Evolutionary conservation across 2,797 vertebrate genomes (phyloP).

Genomic region (Sebastes matsubarae): DNA sequence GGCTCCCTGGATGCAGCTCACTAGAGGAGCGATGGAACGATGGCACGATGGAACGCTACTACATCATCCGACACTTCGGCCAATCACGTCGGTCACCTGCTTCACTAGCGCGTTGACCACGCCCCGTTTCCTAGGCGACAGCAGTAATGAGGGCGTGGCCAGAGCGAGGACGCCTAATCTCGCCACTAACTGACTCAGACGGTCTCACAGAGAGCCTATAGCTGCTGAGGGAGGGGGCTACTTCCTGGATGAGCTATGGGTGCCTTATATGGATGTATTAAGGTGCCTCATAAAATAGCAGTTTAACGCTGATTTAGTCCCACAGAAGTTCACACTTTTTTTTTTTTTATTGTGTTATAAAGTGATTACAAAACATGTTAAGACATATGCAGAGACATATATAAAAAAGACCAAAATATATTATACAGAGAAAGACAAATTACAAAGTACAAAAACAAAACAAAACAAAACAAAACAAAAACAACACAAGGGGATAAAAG

Average conservation of each 20-base stretch:
- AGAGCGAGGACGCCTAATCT: conserved; percentile 72
- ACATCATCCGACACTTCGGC: conserved; percentile 70
- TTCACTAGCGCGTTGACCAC: conserved; percentile 36
- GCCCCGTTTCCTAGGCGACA: conserved; percentile 67
- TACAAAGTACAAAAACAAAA: no score
- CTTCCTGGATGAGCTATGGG: no score
- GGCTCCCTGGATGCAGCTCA: conserved; percentile 3
- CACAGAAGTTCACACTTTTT: no score
- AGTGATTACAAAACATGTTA: no score
- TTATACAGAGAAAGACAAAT: no score
- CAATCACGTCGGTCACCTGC: conserved; percentile 70
- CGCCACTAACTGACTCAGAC: conserved; percentile 45
- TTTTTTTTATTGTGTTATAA: no score
- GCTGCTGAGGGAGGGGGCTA: not conserved
- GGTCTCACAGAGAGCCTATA: not conserved
- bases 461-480: no score
- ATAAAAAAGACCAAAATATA: no score
- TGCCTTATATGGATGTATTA: no score
- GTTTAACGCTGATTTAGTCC: not conserved
- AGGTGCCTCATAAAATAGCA: not conserved
- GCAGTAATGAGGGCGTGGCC: conserved; percentile 30
- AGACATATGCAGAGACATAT: no score
- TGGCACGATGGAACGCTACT: conserved; percentile 75
- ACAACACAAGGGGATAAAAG: no score
- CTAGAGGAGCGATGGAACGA: not conserved